These are phyloP conservation scores for Meloidogyne hapla DNA, from an alignment of 1,140 invertebrate species.

Conservation along the genomic window DNA sequence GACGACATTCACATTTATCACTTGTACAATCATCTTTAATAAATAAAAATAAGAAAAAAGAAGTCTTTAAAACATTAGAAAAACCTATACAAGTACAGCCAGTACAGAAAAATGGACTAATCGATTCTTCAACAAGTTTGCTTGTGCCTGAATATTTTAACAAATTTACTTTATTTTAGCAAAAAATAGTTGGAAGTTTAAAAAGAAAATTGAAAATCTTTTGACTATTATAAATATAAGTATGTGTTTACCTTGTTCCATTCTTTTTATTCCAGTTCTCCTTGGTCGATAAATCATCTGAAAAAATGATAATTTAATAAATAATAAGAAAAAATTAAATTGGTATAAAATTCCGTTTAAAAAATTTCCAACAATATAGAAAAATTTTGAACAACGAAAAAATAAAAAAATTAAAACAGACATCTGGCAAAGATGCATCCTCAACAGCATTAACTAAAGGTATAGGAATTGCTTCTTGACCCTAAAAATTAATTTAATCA, in stretches of 20 bases:
- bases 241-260: background rate
- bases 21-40: conserved; percentile 37
- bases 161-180: too few species aligned
- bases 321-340: background rate
- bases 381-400: background rate
- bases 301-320: background rate
- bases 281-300: conserved; percentile 21
- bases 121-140: conserved; percentile 20
- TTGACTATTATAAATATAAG: too few species aligned
- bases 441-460: conserved; percentile 30
- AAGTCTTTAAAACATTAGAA: conserved; percentile 9
- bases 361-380: too few species aligned
- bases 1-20: conserved; percentile 38
- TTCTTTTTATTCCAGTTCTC: conserved; percentile 27
- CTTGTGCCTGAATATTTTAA: background rate
- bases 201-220: too few species aligned
- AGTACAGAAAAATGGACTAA: conserved; percentile 35
- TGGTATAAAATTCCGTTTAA: too few species aligned
- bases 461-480: conserved; percentile 28
- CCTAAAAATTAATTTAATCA: conserved; percentile 15
- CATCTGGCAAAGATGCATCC: background rate
- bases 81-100: conserved; percentile 39
- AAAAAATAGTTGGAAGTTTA: too few species aligned
- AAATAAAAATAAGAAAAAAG: conserved; percentile 19
- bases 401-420: conserved; percentile 4